Base-by-base conservation (phyloP, 2,888 invertebrate species). In the Cremastobaeus sp. region DNA sequence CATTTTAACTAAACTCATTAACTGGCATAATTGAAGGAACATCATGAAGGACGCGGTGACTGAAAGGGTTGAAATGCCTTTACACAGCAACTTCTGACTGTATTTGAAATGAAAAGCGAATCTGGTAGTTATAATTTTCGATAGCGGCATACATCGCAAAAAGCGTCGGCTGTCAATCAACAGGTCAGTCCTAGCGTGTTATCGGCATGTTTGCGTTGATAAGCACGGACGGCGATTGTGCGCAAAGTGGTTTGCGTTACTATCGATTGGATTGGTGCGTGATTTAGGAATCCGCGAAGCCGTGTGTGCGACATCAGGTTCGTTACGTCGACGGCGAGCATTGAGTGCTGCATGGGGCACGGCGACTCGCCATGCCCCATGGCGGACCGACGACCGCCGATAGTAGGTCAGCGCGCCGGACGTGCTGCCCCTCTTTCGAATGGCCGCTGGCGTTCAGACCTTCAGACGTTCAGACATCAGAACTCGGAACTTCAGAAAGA, bases 351-450 rank as follows among this genome's bases (percentile, higher is more conserved):
- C 54, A 68, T 55, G 66, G 62, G 47, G 20, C 59, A 57, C 28
- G 69, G 50, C 75, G 78, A 83, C 79, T 81, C 84, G 85, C 74
- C 84, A 84, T n/a, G n/a, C n/a, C n/a, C n/a, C n/a, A n/a, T n/a
- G n/a, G n/a, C n/a, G n/a, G n/a, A n/a, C n/a, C n/a, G n/a, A n/a
- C n/a, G 82, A 85, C 81, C 85, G 85, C 83, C 82, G 85, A 86
- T 86, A 85, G 86, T 87, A 85, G 87, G 87, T 86, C 87, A 86
- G 80, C 80, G 83, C 86, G 86, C 85, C 87, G 86, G 87, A 87
- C 86, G 86, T 84, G 79, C 73, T 85, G 85, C 81, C 85, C 83
- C 71, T 82, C 84, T 84, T 84, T 85, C 80, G 78, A 80, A 41
- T 14, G 25, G 28, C 50, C 18, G 43, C 37, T 59, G 78, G 79